Evolutionary conservation across 2,113 vertebrate genomes (phyloP), one percentile per base, ranked within the genome.

Genomic region (Tupaia chinensis): DNA sequence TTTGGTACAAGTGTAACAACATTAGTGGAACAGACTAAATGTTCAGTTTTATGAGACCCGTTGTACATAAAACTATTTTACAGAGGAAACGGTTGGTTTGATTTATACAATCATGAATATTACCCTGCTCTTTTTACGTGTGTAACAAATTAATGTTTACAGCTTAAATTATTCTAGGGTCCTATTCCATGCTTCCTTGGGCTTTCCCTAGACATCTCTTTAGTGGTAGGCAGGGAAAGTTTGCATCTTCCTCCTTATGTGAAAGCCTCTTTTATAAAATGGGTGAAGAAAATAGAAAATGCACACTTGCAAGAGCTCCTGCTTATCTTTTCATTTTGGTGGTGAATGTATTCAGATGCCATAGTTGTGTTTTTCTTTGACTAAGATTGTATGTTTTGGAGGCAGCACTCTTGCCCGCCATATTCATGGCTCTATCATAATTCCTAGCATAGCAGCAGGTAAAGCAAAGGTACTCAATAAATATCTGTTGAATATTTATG

Each of bases 101-200:
- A 92, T 81, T 87, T 90, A 87, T 44, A 77, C 22, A 32, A 54
- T 13, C 74, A 34, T 69, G 58, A 91, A 23, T 68, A 25, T 69
- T 23, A 65, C 29, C 72, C 72, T 74, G 20, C 9, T 61, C 80
- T 78, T 85, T 70, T 69, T 85, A 2, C 87, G 83, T 84, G 69
- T 72, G 60, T 74, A 93, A 87, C n/a, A 78, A 92, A 96, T 96
- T 95, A 88, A 94, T 90, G 69, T 95, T 95, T 93, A 94, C 29
- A 77, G 60, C 73, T 93, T 82, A 54, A 34, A 77, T 87, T 61
- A 76, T 44, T 81, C 74, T 4, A 5, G 58, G 76, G 44, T 53
- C 80, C 93, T 73, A 78, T 76, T 91, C 84, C 76, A 90, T 29
- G 70, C 80, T 81, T 78, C 79, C 87, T 77, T 87, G 93, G n/a